phyloP scores from a whole-genome alignment of 1,140 invertebrate species.

The Ceratina australensis region DNA sequence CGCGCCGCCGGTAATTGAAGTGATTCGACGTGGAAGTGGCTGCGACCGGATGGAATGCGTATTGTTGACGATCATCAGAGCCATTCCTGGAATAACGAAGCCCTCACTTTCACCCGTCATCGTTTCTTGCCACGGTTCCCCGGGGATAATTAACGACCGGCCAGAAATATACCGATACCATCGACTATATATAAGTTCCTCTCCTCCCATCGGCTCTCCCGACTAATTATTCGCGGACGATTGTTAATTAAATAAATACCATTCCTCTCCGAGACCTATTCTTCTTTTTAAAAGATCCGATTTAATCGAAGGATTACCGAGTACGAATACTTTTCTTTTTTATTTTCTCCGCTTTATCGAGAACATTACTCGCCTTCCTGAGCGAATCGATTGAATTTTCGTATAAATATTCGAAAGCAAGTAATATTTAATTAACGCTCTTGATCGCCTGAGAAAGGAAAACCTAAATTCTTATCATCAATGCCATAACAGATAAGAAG shows the following conservation, averaged over 20 bases:
- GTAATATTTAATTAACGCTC: too few relatives aligned
- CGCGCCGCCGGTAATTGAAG: constrained; percentile 14
- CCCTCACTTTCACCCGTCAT: constrained; percentile 40
- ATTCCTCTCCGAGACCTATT: not conserved
- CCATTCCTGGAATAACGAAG: constrained; percentile 33
- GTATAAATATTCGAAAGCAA: too few relatives aligned
- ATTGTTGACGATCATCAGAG: constrained; percentile 41
- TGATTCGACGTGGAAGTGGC: constrained; percentile 26
- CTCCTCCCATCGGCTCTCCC: not conserved
- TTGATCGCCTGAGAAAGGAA: too few relatives aligned
- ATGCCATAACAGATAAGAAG: too few relatives aligned
- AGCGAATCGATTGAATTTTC: too few relatives aligned
- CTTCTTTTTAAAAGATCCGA: not conserved
- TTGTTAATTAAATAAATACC: constrained; percentile 50
- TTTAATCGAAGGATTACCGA: not conserved
- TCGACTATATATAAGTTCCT: not conserved
- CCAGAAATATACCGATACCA: constrained; percentile 19
- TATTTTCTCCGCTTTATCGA: not conserved
- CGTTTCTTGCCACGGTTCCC: constrained; percentile 27
- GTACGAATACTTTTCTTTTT: not conserved
- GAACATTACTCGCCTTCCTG: too few relatives aligned
- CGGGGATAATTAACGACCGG: constrained; percentile 42
- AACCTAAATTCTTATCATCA: too few relatives aligned
- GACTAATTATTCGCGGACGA: constrained; percentile 41
- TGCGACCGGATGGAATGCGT: constrained; percentile 37